A percentile compares a stretch with the other conserved stretches of the same genome.
Conservation (phyloP, 1,140 invertebrate genomes). For the Zaprionus inermis region DNA sequence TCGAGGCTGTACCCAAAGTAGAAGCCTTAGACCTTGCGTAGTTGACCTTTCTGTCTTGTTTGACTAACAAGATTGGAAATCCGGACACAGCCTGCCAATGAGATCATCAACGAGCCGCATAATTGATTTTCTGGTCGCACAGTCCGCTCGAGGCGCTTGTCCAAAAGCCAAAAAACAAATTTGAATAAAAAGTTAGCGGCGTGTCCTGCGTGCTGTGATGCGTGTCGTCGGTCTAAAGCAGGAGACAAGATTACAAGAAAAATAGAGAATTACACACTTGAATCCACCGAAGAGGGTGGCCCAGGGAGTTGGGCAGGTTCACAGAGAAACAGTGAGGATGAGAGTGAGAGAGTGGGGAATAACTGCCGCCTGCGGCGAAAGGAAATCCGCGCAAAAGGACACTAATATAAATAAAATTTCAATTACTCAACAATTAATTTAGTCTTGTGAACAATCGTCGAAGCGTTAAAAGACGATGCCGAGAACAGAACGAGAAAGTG, state of each 20-base stretch:
- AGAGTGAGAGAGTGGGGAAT: constrained; percentile 8
- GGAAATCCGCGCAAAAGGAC: constrained; percentile 69
- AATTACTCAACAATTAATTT: constrained; percentile 84
- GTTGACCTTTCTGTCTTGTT: not conserved
- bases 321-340: not conserved
- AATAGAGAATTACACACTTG: constrained; percentile 74
- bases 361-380: constrained; percentile 58
- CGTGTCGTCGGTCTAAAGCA: no score
- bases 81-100: constrained; percentile 5
- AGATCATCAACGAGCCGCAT: constrained; percentile 67
- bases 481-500: constrained; percentile 36
- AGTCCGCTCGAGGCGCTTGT: constrained; percentile 10
- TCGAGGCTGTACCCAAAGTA: no score
- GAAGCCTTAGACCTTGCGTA: no score
- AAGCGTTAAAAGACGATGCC: constrained; percentile 69
- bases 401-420: constrained; percentile 84
- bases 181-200: constrained; percentile 72
- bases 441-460: constrained; percentile 76
- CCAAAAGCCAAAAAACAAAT: constrained; percentile 48
- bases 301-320: not conserved
- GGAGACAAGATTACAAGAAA: constrained; percentile 59
- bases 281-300: constrained; percentile 37
- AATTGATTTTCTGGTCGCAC: constrained; percentile 65
- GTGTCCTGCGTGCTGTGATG: constrained; percentile 59
- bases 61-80: not conserved